Percentiles rank a stretch among this genome's conserved stretches.
These are phyloP conservation scores for Drosophila rellima DNA, from an alignment of 2,888 invertebrate species.

Conservation along the genomic window DNA sequence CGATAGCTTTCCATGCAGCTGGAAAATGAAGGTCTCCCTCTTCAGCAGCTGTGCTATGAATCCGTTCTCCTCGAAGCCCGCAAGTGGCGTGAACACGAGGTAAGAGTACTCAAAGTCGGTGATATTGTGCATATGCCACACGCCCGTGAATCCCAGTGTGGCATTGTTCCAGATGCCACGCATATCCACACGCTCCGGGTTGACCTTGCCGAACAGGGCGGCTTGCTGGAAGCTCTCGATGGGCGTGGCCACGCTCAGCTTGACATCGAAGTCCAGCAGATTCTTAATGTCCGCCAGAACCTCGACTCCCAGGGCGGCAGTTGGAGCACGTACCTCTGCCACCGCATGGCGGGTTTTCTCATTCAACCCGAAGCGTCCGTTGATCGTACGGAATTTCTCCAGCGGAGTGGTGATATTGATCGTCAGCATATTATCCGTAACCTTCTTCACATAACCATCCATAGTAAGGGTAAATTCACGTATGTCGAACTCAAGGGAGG, in stretches of 20 bases:
- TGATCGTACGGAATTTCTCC: slow-evolving; percentile 89
- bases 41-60: slow-evolving; percentile 89
- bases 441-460: slow-evolving; percentile 89
- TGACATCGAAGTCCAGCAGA: slow-evolving; percentile 90
- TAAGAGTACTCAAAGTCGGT: slow-evolving; percentile 92
- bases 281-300: slow-evolving; percentile 88
- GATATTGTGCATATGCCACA: slow-evolving; percentile 88
- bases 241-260: slow-evolving; percentile 91
- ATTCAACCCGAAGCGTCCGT: slow-evolving; percentile 90
- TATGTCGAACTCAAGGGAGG: slow-evolving; percentile 90
- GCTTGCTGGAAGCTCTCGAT: slow-evolving; percentile 90
- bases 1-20: slow-evolving; percentile 90
- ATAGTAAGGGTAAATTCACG: slow-evolving; percentile 89
- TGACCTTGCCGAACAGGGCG: slow-evolving; percentile 90
- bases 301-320: slow-evolving; percentile 90
- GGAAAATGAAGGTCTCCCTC: slow-evolving; percentile 89
- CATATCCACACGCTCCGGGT: slow-evolving; percentile 90
- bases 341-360: slow-evolving; percentile 90
- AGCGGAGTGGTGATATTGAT: slow-evolving; percentile 92
- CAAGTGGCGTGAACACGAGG: slow-evolving; percentile 91
- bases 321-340: slow-evolving; percentile 90
- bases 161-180: slow-evolving; percentile 91
- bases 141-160: slow-evolving; percentile 91
- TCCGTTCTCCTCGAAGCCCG: slow-evolving; percentile 92
- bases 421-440: slow-evolving; percentile 91